Percentiles rank a stretch among this genome's conserved stretches.
These are phyloP conservation scores for Ondatra zibethicus DNA, from an alignment of 2,113 vertebrate species.

Conservation along the genomic window DNA sequence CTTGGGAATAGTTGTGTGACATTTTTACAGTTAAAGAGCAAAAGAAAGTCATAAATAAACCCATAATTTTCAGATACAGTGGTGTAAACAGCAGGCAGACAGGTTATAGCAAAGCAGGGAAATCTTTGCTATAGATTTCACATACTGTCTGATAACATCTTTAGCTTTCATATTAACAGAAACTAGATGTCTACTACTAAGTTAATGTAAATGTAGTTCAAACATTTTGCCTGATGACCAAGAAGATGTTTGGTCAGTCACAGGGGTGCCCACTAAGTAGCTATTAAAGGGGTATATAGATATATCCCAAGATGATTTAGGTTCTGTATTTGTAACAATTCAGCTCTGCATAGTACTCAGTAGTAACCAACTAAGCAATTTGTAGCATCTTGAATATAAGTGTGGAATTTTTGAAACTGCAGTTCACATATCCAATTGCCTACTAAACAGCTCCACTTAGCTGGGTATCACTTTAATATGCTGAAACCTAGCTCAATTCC, in stretches of 20 bases:
- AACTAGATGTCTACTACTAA: not conserved
- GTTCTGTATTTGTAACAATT: not conserved
- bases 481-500: not conserved
- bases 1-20: not conserved
- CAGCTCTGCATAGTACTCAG: not conserved
- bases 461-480: not conserved
- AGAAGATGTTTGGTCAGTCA: not conserved
- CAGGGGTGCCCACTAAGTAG: not conserved
- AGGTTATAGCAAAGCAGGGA: not conserved
- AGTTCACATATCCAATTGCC: not conserved
- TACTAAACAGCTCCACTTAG: not conserved
- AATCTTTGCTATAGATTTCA: not conserved
- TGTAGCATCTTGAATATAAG: not conserved
- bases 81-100: not conserved
- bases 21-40: not conserved
- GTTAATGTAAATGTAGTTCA: not conserved
- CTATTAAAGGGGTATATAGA: not conserved
- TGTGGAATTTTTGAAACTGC: not conserved
- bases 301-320: not conserved
- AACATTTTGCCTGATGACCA: not conserved
- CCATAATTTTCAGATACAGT: not conserved
- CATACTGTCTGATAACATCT: not conserved
- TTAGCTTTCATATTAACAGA: not conserved
- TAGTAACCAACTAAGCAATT: not conserved
- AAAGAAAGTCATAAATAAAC: not conserved